A percentile compares a stretch with the other conserved stretches of the same genome.
Conservation (phyloP, 2,113 vertebrate species). For the Callionymus lyra region DNA sequence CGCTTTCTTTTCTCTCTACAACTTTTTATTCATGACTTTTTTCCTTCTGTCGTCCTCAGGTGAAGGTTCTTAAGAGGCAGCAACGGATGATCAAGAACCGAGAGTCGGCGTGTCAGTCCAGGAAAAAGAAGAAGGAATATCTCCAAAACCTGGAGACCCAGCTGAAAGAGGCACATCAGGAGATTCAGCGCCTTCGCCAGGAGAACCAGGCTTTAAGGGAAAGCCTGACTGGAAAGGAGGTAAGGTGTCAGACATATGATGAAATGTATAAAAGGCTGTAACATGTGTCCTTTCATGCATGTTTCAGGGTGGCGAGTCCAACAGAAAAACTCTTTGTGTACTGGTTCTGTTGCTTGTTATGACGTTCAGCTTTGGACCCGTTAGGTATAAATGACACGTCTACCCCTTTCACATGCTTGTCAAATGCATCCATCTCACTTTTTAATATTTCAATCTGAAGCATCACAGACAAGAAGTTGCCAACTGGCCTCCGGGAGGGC, state of each 20-base stretch:
- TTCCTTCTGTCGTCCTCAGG: constrained; percentile 41
- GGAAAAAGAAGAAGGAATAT: constrained; percentile 90
- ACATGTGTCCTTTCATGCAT: constrained; percentile 2
- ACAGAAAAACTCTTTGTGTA: constrained; percentile 75
- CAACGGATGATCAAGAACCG: constrained; percentile 93
- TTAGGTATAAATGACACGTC: constrained; percentile 66
- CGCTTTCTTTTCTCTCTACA: neutral
- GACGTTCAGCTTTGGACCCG: constrained; percentile 82
- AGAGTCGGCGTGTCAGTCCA: constrained; percentile 83
- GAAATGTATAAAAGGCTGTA: neutral
- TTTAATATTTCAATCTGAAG: constrained; percentile 52
- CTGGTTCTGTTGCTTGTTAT: constrained; percentile 83
- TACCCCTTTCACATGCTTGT: neutral
- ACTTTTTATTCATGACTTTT: neutral
- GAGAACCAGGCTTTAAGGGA: constrained; percentile 80
- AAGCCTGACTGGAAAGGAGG: constrained; percentile 69
- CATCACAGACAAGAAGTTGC: constrained; percentile 70
- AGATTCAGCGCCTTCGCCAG: constrained; percentile 74
- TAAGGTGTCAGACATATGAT: constrained; percentile 8
- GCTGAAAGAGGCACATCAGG: constrained; percentile 74
- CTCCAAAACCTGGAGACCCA: constrained; percentile 80
- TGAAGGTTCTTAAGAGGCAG: constrained; percentile 85
- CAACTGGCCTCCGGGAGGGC: constrained; percentile 30
- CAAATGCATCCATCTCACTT: neutral
- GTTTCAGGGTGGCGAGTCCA: constrained; percentile 58